Evolutionary conservation across 2,888 invertebrate species (phyloP).

Genomic region (Cataglyphis albicans): DNA sequence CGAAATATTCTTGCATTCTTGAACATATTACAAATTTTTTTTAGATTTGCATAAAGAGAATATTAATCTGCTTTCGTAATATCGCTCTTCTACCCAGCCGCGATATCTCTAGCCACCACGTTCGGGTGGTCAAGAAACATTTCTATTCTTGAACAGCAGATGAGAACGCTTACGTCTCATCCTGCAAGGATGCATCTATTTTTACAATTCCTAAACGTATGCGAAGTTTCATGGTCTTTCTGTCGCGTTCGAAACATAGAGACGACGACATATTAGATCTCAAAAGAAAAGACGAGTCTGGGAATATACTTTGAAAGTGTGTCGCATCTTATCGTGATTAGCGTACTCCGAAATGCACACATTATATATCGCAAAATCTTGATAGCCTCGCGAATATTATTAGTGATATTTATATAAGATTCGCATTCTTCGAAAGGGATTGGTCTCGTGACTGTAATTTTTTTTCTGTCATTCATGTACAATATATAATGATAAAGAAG

Average conservation of each 20-base stretch:
- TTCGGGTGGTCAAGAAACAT: background rate
- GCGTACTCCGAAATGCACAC: conserved; percentile 12
- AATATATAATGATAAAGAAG: background rate
- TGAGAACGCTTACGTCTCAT: conserved; percentile 65
- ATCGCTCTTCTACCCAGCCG: background rate
- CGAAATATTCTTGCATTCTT: background rate
- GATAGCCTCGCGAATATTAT: background rate
- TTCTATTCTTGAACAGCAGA: conserved; percentile 60
- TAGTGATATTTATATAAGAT: background rate
- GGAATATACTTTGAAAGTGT: conserved; percentile 31
- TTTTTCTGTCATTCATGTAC: background rate
- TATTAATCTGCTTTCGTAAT: conserved; percentile 14
- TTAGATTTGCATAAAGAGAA: background rate
- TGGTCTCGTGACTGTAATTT: background rate
- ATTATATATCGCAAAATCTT: background rate
- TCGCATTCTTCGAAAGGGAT: no score
- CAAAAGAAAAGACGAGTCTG: background rate
- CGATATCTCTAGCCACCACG: background rate
- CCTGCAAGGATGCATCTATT: conserved; percentile 71
- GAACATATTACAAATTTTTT: background rate
- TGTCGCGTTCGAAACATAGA: background rate
- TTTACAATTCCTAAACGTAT: conserved; percentile 59
- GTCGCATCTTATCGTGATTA: conserved; percentile 24
- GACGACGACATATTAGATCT: conserved; percentile 15
- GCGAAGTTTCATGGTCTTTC: conserved; percentile 51